These are phyloP conservation scores for Drosophila incognita DNA, from an alignment of 2,888 invertebrate genomes.

Conservation along the genomic window DNA sequence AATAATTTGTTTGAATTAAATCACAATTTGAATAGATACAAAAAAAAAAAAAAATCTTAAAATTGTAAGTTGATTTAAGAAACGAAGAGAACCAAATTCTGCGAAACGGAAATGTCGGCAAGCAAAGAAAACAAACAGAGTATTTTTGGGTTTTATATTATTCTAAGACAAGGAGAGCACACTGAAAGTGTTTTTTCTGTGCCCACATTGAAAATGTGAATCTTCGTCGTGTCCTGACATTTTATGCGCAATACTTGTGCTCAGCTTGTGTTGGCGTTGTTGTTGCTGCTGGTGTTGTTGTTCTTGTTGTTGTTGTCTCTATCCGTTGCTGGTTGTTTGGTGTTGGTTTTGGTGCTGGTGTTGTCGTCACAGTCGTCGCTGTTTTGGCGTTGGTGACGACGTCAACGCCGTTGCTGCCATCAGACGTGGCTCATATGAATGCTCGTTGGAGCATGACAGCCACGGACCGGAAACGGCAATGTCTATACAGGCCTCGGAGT, in stretches of 20 bases:
- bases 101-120: neutral
- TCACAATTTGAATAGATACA: neutral
- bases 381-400: constrained; percentile 54
- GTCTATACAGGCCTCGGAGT: constrained; percentile 15
- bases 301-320: constrained; percentile 19
- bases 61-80: neutral
- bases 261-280: constrained; percentile 19
- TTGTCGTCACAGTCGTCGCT: constrained; percentile 66
- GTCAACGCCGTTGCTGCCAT: constrained; percentile 55
- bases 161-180: neutral
- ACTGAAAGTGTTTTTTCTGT: constrained; percentile 4
- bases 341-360: constrained; percentile 27
- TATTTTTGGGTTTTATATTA: neutral
- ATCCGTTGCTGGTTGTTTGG: constrained; percentile 21
- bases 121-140: neutral
- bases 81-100: neutral
- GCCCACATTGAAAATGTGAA: constrained; percentile 16
- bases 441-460: constrained; percentile 36
- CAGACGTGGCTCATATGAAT: constrained; percentile 47
- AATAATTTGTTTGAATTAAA: neutral
- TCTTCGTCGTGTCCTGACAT: constrained; percentile 23
- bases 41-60: neutral
- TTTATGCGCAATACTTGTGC: constrained; percentile 50
- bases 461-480: constrained; percentile 51
- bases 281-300: constrained; percentile 7